phyloP scores from a whole-genome alignment of 2,113 vertebrate genomes.

The Tylochromis polylepis region DNA sequence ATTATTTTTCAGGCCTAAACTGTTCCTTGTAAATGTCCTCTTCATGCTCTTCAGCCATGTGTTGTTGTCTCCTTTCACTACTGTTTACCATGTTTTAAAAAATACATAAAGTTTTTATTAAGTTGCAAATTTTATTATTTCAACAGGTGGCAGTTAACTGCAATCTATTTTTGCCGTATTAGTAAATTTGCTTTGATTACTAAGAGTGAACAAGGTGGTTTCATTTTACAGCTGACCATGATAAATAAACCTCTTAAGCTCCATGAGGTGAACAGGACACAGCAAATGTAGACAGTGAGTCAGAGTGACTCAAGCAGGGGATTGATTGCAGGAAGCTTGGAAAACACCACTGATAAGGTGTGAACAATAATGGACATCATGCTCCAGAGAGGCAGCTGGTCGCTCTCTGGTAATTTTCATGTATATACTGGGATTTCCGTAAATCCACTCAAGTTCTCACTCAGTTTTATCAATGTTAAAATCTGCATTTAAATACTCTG shows the following conservation, averaged over 20 bases:
- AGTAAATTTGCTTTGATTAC: neutral
- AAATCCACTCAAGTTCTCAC: neutral
- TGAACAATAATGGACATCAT: neutral
- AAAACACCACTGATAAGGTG: neutral
- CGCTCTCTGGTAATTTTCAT: neutral
- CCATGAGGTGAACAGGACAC: neutral
- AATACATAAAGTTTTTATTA: neutral
- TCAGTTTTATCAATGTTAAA: neutral
- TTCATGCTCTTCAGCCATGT: neutral
- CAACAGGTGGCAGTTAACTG: neutral
- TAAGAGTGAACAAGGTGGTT: neutral
- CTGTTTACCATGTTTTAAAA: neutral
- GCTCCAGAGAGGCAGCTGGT: neutral
- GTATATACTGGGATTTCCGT: neutral
- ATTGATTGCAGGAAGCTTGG: neutral
- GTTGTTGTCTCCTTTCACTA: neutral
- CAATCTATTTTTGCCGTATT: neutral
- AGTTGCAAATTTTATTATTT: neutral
- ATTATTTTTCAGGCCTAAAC: neutral
- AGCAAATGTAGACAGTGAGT: neutral
- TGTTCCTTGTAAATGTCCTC: neutral
- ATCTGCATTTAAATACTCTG: neutral
- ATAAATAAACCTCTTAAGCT: neutral
- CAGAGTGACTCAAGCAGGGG: neutral
- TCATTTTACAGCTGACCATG: neutral